Evolutionary conservation across 2,888 invertebrate species (phyloP).

Genomic region (Epiblema foenella): DNA sequence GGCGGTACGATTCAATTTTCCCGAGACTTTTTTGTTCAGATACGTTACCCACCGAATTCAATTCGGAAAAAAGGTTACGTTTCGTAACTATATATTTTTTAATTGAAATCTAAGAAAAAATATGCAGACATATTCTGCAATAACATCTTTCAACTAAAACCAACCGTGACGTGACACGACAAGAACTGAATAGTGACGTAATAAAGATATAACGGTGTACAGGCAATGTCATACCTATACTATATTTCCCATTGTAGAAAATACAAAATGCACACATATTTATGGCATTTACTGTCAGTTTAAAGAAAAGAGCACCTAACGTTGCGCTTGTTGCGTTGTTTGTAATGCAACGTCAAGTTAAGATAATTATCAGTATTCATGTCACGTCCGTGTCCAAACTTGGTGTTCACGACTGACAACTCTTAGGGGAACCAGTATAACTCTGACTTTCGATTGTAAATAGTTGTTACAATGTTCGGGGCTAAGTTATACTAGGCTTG

Average conservation of each 20-base stretch:
- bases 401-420: background rate
- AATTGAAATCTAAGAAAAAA: constrained; percentile 6
- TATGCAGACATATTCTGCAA: background rate
- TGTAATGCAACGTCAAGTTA: constrained; percentile 26
- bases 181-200: background rate
- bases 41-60: constrained; percentile 3
- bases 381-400: constrained; percentile 31
- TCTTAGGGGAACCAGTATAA: background rate
- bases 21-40: background rate
- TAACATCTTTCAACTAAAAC: constrained; percentile 4
- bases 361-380: constrained; percentile 39
- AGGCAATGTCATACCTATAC: background rate
- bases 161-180: constrained; percentile 2
- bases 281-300: background rate
- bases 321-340: constrained; percentile 11
- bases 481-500: background rate
- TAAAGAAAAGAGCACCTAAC: background rate
- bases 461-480: background rate
- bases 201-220: no score
- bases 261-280: background rate
- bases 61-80: constrained; percentile 8
- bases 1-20: background rate
- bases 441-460: background rate
- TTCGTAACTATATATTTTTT: background rate
- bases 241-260: background rate